Evolutionary conservation across 2,888 invertebrate genomes (phyloP).

Genomic region (Ypsolopha scabrella): DNA sequence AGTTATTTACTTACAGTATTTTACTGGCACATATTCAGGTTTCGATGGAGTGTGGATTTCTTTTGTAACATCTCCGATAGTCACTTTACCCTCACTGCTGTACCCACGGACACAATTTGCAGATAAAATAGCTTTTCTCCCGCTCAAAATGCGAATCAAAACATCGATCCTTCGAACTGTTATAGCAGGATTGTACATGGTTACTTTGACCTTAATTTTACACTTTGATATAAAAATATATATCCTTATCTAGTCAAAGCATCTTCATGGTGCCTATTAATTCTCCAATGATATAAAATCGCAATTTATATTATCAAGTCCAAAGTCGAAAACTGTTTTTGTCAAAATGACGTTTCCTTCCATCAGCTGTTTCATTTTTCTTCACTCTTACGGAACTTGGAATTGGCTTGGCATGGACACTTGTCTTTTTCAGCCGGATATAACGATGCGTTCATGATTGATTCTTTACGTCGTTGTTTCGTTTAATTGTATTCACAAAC

Average conservation of each 20-base stretch:
- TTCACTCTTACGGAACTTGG: too few relatives aligned
- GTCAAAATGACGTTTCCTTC: slow-evolving; percentile 17
- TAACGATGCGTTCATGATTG: too few relatives aligned
- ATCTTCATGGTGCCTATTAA: neutral
- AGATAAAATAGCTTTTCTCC: slow-evolving; percentile 41
- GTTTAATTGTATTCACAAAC: too few relatives aligned
- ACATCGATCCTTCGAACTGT: slow-evolving; percentile 59
- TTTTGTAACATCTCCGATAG: slow-evolving; percentile 81
- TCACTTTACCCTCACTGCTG: slow-evolving; percentile 69
- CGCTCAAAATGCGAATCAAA: slow-evolving; percentile 58
- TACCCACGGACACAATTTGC: slow-evolving; percentile 52
- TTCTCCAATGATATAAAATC: slow-evolving; percentile 15
- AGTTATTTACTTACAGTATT: slow-evolving; percentile 76
- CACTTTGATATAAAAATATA: neutral
- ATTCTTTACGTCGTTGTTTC: too few relatives aligned
- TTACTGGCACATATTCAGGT: slow-evolving; percentile 86
- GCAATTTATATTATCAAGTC: slow-evolving; percentile 31
- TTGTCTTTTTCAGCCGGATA: too few relatives aligned
- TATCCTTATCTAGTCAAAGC: neutral
- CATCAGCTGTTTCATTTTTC: slow-evolving; percentile 13
- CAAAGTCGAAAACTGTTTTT: slow-evolving; percentile 39
- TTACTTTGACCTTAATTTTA: neutral
- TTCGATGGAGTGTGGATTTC: slow-evolving; percentile 69
- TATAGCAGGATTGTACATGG: slow-evolving; percentile 50
- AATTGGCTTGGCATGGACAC: too few relatives aligned